A percentile compares a stretch with the other conserved stretches of the same genome.
Conservation (phyloP, 2,113 vertebrate genomes). For the Conger conger region DNA sequence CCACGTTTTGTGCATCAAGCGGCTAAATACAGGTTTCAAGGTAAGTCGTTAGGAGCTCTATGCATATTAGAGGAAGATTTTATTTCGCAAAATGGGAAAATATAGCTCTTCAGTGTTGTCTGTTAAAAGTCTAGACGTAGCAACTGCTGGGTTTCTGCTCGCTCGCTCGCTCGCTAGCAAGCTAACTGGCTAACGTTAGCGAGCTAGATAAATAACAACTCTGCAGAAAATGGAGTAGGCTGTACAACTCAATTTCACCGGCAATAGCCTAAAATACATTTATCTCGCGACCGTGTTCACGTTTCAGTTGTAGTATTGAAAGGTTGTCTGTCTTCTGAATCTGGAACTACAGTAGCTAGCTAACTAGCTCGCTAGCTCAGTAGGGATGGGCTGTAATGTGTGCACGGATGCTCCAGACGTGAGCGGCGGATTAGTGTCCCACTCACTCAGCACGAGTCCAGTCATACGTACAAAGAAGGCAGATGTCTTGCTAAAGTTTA, state of each 20-base stretch:
- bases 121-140: conserved; percentile 26
- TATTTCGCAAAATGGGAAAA: background rate
- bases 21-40: conserved; percentile 32
- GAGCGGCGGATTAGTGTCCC: background rate
- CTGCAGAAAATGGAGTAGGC: background rate
- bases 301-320: background rate
- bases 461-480: background rate
- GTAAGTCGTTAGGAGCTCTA: conserved; percentile 43
- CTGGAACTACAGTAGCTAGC: conserved; percentile 19
- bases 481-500: background rate
- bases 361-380: background rate
- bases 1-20: background rate
- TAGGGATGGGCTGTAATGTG: conserved; percentile 4
- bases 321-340: conserved; percentile 11
- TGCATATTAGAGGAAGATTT: background rate
- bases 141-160: background rate
- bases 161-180: background rate
- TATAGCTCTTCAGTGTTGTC: background rate
- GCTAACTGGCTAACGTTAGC: background rate
- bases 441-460: background rate
- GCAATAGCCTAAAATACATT: background rate
- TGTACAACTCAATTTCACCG: background rate
- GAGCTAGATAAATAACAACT: background rate
- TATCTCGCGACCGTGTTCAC: background rate
- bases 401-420: conserved; percentile 2